Evolutionary conservation across 2,797 vertebrate species (phyloP).

Genomic region (Macroramphosus scolopax): DNA sequence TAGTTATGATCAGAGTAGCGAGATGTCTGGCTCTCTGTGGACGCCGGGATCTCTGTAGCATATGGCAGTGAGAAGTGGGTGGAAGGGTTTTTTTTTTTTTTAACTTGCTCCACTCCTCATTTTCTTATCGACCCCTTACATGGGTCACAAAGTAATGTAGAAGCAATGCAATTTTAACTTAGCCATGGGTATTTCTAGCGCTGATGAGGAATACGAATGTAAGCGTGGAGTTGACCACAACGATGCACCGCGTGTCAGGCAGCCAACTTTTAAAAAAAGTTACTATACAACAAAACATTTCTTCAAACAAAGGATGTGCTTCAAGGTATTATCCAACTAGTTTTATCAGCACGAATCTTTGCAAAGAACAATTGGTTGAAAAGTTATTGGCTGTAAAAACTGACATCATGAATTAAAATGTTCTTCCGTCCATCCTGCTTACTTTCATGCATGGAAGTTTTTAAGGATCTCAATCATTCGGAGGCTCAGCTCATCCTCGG

Average conservation of each 20-base stretch:
- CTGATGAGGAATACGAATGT: conserved; percentile 56
- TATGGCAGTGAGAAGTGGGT: conserved; percentile 69
- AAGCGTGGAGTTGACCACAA: conserved; percentile 63
- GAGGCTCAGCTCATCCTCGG: too few relatives aligned
- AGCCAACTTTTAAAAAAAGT: conserved; percentile 37
- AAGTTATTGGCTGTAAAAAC: conserved; percentile 22
- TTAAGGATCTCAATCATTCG: not conserved
- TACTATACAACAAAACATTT: conserved; percentile 14
- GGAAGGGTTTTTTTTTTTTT: conserved; percentile 63
- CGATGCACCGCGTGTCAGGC: conserved; percentile 42
- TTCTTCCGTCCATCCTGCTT: too few relatives aligned
- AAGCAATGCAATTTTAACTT: conserved; percentile 64
- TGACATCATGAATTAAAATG: conserved; percentile 11
- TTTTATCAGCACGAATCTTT: conserved; percentile 27
- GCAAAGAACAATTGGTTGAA: conserved; percentile 28
- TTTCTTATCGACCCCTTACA: conserved; percentile 67
- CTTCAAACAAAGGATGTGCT: conserved; percentile 41
- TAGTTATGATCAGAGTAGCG: conserved; percentile 64
- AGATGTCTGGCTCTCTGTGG: conserved; percentile 67
- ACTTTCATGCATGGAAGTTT: conserved; percentile 1
- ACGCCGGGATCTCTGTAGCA: conserved; percentile 56
- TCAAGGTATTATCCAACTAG: conserved; percentile 50
- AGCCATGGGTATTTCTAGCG: conserved; percentile 57
- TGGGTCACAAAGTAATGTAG: conserved; percentile 69
- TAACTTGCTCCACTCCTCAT: conserved; percentile 56